Evolutionary conservation across 1,140 invertebrate genomes (phyloP), one percentile per base, ranked within the genome.

Genomic region (Campoletis sonorensis): DNA sequence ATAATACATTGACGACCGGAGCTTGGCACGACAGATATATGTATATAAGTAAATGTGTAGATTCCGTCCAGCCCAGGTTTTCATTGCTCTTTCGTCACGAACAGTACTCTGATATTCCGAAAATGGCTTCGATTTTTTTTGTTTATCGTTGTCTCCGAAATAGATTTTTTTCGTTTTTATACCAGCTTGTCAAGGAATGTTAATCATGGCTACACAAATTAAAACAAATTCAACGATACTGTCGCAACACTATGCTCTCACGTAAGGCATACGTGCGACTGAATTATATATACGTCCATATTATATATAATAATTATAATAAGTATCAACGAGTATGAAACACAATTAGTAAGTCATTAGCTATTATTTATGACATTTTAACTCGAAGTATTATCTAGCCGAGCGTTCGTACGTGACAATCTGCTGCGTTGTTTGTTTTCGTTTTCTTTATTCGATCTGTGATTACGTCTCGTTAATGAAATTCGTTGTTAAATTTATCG

Each of bases 21-120:
- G 87, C 87, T 90, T 90, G 89, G 90, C 87, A 89, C 89, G 89
- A 89, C 89, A 89, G 88, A 91, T 89, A 90, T 91, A 90, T 91
- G 88, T 91, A 91, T 91, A 91, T 91, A 90, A 90, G 82, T 91
- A 86, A 90, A 89, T 92, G 90, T 91, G 87, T 92, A 92, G 90
- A 92, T 89, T 92, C 91, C 91, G 91, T 92, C 91, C 90, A 90
- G 89, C 89, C 90, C 90, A 89, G 78, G 88, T 88, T 81, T 85
- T 86, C 71, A 85, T 85, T 85, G 49, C 82, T 81, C 78, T 84
- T 84, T 80, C 81, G 79, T 86, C 81, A 64, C 23, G 15, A 21
- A 61, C 58, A 27, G 23, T 78, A 67, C 27, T 77, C 51, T 37
- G 21, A n/a, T 84, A 80, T 40, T 85, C 82, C 49, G 71, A 45